Base-by-base conservation (phyloP, 2,888 invertebrate genomes). In the Lucinisca nassula region DNA sequence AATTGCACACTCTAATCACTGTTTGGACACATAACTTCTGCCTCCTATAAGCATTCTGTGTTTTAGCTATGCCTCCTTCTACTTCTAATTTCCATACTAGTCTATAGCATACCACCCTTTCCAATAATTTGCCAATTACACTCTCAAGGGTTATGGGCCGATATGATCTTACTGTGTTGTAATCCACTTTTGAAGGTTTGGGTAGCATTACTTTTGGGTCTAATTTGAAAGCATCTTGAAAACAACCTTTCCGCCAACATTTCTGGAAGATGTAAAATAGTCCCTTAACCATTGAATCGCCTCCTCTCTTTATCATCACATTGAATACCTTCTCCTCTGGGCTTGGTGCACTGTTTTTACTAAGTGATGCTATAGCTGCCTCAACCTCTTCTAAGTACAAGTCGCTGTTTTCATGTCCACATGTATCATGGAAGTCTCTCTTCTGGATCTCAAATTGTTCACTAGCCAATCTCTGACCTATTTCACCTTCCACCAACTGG, bases 291-390 rank as follows among this genome's bases (percentile, higher is more conserved):
- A 61, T 27, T 17, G 61, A 6, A 24, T 61, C 61, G 1, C 32
- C 61, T 6, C 61, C 61, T 74, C 21, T 45, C n/a, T 74, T 45
- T 17, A 55, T n/a, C 17, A 76, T 8, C 8, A 76, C n/a, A 14
- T 35, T 49, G 49, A 51, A 76, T 55, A 76, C n/a, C n/a, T 79
- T 61, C 72, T 79, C 72, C 0, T 80, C 73, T 27, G 80, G 80
- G 35, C 55, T 80, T 6, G 80, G 80, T 8, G 80, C 72, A 38
- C 80, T 80, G 24, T 73, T 14, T 0, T 1, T 73, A 10, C 30
- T 37, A 6, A 21, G 6, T 0, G 8, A 24, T 35, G 17, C 21
- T 0, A 79, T 32, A 3, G 72, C 79, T n/a, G 72, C 1, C n/a
- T 27, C 51, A 0, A 79, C 72, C 30, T 73, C 73, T 2, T 17